Evolutionary conservation across 2,888 invertebrate species (phyloP), one percentile per base, ranked within the genome.

Genomic region (Morpho deidamia): DNA sequence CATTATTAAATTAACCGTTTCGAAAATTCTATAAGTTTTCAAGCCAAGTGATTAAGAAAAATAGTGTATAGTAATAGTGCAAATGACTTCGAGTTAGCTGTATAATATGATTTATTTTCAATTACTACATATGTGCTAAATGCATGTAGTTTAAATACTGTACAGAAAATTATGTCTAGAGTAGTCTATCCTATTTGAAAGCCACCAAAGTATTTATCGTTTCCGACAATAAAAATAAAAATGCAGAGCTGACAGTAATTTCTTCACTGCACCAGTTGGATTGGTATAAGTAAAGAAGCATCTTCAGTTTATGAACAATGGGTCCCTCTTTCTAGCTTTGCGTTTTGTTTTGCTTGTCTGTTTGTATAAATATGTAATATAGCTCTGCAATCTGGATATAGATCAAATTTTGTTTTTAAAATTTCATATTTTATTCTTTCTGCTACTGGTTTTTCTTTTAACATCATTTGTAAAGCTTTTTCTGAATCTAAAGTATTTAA

Each of bases 301-400:
- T 8, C 45, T 12, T 41, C 8, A 9, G 14, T 35, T 42, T 35
- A 41, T 7, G 11, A 41, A 34, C 7, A n/a, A 7, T 8, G 14
- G 4, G 34, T 23, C 48, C 56, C 41, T 48, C 44, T 34, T 42
- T 60, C 51, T 40, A 49, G 12, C 39, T 38, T 23, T 11, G 58
- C 51, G n/a, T 46, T 56, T 44, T 51, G 39, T 56, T 73, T 67
- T 9, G 41, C 23, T 14, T 54, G 42, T 46, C 60, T 60, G 37
- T 58, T 77, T 12, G 86, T 83, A 59, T 66, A 79, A 67, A 90
- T 81, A 62, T 86, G 67, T 46, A 90, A 67, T 62, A 86, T 81
- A 3, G 87, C 90, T 48, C 87, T 76, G 66, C 86, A 86, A 44
- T 81, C 77, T 2, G 86, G 86, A 65, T 80, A 89, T 35, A 80